These are phyloP conservation scores for Drosophila meridionalis DNA, from an alignment of 2,888 invertebrate genomes.

Conservation along the genomic window DNA sequence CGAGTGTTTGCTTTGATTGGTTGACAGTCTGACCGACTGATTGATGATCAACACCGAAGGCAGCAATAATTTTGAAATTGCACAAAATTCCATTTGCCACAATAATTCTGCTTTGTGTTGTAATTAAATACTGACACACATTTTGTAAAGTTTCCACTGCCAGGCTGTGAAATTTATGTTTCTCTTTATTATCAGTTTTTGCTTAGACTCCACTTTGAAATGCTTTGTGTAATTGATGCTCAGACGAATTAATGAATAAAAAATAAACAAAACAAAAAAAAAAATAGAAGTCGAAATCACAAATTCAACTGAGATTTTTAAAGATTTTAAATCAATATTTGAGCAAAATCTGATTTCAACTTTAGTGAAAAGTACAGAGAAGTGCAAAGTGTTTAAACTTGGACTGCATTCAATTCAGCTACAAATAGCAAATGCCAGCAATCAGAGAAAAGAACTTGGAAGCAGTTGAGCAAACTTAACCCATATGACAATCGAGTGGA, in stretches of 20 bases:
- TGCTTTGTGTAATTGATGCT: slow-evolving; percentile 6
- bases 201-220: not conserved
- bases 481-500: slow-evolving; percentile 2
- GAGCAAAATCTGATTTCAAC: not conserved
- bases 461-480: slow-evolving; percentile 7
- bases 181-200: not conserved
- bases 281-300: not conserved
- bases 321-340: not conserved
- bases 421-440: slow-evolving; percentile 8
- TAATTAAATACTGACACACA: slow-evolving; percentile 7
- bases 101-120: not conserved
- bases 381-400: not conserved
- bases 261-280: not conserved
- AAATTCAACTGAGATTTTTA: not conserved
- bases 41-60: slow-evolving; percentile 3
- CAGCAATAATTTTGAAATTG: not conserved
- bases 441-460: not conserved
- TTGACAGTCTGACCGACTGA: slow-evolving; percentile 1
- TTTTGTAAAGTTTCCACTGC: not conserved
- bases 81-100: not conserved
- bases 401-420: slow-evolving; percentile 1
- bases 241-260: not conserved
- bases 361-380: not conserved
- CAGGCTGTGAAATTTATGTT: not conserved
- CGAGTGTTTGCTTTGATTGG: not conserved